Evolutionary conservation across 1,140 invertebrate genomes (phyloP), one percentile per base, ranked within the genome.

Genomic region (Dreissena rostriformis): DNA sequence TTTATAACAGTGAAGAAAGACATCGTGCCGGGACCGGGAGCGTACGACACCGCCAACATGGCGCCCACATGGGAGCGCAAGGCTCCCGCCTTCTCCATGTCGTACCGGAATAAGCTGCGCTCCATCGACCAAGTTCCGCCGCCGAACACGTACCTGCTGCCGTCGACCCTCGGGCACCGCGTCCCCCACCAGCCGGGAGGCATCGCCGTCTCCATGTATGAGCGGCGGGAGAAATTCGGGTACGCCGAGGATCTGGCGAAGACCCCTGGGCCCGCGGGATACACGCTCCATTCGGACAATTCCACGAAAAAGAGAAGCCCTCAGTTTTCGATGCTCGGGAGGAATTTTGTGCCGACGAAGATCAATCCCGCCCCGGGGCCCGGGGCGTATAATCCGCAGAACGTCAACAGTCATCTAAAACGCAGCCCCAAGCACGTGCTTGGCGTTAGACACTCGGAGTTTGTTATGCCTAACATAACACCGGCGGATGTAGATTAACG

Each of bases 171-270:
- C 24, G 82, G 82, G 0, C 19, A 39, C 63, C 66, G 57, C 2
- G 82, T 84, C 11, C 74, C 75, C 12, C 49, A 78, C 29, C 65
- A 53, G 82, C 71, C 39, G 52, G 75, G 82, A 7, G 82, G 65
- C 1, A 28, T 66, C 11, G 65, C 74, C 0, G 53, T 49, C 24
- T 77, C 82, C 24, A 55, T 84, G 0, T 84, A 49, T n/a, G 29
- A 14, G 4, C 29, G 82, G 19, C 49, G 67, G 28, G 82, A 84
- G n/a, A 57, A 77, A 28, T 57, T 61, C 28, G 65, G 75, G n/a
- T 84, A 77, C 55, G 82, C 82, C 12, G 75, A 84, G 72, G 82
- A 84, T 63, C 39, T 84, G 1, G 82, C 82, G 19, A 84, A 84
- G 22, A 77, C 82, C 2, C 82, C 82, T 7, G 82, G 73, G 15